Base-by-base conservation (phyloP, 2,888 invertebrate species). In the Epinotia ramella region DNA sequence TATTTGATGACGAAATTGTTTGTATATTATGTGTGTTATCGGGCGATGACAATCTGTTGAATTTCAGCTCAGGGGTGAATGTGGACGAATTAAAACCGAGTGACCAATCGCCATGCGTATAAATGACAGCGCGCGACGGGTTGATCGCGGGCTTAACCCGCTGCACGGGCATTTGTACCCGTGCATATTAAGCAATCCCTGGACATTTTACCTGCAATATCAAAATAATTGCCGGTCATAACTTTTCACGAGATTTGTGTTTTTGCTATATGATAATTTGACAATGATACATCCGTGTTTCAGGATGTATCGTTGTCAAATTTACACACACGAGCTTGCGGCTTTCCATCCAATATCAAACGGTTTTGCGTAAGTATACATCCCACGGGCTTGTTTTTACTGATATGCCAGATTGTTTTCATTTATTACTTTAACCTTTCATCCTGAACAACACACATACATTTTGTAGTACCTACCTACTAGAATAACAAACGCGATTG, bases 81-180 rank as follows among this genome's bases (percentile, higher is more conserved):
- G 85, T 86, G 83, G 82, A 81, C 81, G 84, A 87, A 88, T 89
- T 88, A 87, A 90, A 89, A 84, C 82, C 82, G 84, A 80, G 81
- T 88, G 89, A 87, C 85, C 86, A 86, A 86, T 85, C 81, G 79
- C 84, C 81, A 87, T 84, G 78, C 82, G 83, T 82, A 84, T 85
- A 87, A 88, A 88, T 87, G 88, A 87, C 86, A 84, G 80, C 80
- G 84, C 82, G 84, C 86, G 84, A 87, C 86, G 87, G 84, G 85
- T 86, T 86, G 84, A 85, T 86, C 84, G 82, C 83, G 80, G 84
- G 81, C 86, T 87, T 87, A 88, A 86, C 86, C 85, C 80, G 77
- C 76, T 73, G 80, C 79, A 78, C 62, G 76, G 66, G 62, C 18
- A 73, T 73, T 76, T 76, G 73, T 69, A 57, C 44, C 72, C 76